Conservation (phyloP, 2,113 vertebrate genomes). For the Butastur rufipennis region DNA sequence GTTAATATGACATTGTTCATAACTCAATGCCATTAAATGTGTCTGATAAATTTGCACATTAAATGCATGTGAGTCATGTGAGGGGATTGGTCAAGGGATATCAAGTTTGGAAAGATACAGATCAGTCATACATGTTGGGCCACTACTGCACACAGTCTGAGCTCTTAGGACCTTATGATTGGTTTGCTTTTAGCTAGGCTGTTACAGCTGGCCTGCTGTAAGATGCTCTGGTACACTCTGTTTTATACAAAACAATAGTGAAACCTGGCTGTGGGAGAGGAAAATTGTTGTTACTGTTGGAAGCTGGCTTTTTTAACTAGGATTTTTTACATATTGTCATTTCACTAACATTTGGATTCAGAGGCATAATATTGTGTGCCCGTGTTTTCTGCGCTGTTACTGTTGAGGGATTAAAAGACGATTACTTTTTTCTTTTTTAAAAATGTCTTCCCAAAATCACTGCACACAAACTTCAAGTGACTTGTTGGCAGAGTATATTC, state of each 20-base stretch:
- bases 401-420: not conserved
- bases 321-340: not conserved
- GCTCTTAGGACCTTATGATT: not conserved
- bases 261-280: fast-evolving
- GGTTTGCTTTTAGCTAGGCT: not conserved
- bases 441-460: not conserved
- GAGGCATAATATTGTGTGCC: not conserved
- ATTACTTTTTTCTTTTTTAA: no score
- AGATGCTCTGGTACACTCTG: not conserved
- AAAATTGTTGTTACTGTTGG: not conserved
- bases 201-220: not conserved
- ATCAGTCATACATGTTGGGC: not conserved
- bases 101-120: not conserved
- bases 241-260: not conserved
- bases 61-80: not conserved
- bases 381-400: fast-evolving
- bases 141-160: not conserved
- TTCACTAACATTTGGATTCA: not conserved
- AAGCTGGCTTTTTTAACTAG: not conserved
- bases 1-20: not conserved
- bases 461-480: not conserved
- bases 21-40: not conserved
- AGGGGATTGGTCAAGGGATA: not conserved
- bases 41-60: not conserved
- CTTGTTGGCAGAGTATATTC: not conserved